Conservation (phyloP, 2,888 invertebrate genomes). For the Caenorhabditis drosophilae region DNA sequence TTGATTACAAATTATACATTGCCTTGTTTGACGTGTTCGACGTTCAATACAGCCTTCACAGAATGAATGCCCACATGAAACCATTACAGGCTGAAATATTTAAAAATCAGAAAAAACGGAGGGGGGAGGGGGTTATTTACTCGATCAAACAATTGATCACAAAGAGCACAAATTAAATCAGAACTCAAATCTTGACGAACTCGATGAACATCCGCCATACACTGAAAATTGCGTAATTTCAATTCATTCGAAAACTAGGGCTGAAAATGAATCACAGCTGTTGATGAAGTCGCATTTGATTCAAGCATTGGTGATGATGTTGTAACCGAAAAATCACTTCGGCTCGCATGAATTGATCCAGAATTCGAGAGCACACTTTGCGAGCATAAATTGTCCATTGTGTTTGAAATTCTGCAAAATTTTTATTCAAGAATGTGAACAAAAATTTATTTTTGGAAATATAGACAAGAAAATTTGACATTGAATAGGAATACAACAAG, state of each 20-base stretch:
- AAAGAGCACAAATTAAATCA: conserved; percentile 24
- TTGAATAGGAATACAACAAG: no score
- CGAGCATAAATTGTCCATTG: neutral
- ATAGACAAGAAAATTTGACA: no score
- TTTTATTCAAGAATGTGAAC: no score
- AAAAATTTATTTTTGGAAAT: no score
- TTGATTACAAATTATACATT: conserved; percentile 24
- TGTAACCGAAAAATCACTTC: conserved; percentile 21
- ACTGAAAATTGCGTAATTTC: conserved; percentile 12
- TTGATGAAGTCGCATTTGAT: conserved; percentile 32
- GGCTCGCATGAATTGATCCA: conserved; percentile 17
- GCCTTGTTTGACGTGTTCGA: conserved; percentile 13
- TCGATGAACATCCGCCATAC: conserved; percentile 14
- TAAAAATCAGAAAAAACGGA: neutral
- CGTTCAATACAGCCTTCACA: conserved; percentile 33
- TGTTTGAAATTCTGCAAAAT: no score
- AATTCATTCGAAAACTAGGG: neutral
- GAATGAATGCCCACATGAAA: conserved; percentile 31
- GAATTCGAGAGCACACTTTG: neutral
- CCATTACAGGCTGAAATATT: conserved; percentile 27
- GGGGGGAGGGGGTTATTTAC: neutral
- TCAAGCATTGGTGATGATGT: conserved; percentile 26
- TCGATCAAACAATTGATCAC: conserved; percentile 24
- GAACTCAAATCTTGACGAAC: conserved; percentile 18
- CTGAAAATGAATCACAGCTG: conserved; percentile 10